Evolutionary conservation across 2,797 vertebrate species (phyloP).

Genomic region (Coregonus ussuriensis): DNA sequence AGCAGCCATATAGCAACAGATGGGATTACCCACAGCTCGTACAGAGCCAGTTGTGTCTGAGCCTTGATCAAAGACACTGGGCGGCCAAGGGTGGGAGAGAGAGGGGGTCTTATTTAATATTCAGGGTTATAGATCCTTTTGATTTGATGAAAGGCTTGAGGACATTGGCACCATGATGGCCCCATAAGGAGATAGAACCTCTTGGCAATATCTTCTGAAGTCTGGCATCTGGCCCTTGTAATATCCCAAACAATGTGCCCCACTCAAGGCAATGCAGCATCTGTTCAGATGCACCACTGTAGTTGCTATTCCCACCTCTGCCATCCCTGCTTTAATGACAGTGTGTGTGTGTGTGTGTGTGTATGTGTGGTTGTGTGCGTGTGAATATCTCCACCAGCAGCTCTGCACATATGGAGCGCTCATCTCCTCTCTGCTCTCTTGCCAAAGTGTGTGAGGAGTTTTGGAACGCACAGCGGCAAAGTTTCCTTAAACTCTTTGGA

Average conservation of each 20-base stretch:
- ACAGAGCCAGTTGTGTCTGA: constrained; percentile 45
- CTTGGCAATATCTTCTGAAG: not conserved
- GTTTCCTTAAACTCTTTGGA: not conserved
- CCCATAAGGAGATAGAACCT: constrained; percentile 51
- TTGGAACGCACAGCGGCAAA: constrained; percentile 20
- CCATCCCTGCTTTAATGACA: not conserved
- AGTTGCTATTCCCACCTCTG: not conserved
- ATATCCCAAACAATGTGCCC: not conserved
- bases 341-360: not conserved
- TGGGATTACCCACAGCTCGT: constrained; percentile 6
- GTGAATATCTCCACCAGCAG: not conserved
- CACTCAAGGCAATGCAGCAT: not conserved
- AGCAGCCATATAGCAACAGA: constrained; percentile 11
- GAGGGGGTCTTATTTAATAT: constrained; percentile 47
- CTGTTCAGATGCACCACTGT: constrained; percentile 2
- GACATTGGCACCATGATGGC: constrained; percentile 44
- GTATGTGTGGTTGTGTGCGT: not conserved
- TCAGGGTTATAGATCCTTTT: constrained; percentile 48
- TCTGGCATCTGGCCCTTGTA: not conserved
- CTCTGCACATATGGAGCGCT: constrained; percentile 19
- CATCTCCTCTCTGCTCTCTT: not conserved
- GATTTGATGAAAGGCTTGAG: constrained; percentile 62
- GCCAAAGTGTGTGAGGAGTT: constrained; percentile 32
- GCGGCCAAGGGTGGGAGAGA: constrained; percentile 32
- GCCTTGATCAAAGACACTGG: constrained; percentile 58